Evolutionary conservation across 2,113 vertebrate genomes (phyloP).

Genomic region (Zeus faber): DNA sequence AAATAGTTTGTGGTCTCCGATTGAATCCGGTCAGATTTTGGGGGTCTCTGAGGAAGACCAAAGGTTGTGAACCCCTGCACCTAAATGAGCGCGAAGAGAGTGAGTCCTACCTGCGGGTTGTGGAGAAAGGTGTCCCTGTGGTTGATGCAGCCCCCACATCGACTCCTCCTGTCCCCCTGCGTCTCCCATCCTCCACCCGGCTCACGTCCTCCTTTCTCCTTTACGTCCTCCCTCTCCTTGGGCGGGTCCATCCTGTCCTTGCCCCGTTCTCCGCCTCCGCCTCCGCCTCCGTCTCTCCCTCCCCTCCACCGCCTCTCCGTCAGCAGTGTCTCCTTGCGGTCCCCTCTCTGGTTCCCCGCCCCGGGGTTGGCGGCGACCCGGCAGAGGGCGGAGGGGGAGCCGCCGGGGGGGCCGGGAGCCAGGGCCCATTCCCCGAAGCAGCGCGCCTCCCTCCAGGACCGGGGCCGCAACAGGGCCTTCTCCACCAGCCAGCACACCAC

Average conservation of each 20-base stretch:
- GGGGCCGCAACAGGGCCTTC: conserved; percentile 62
- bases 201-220: conserved; percentile 7
- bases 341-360: conserved; percentile 34
- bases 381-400: too few species aligned
- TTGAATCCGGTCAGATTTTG: too few species aligned
- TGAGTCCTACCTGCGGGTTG: conserved; percentile 77
- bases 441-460: conserved; percentile 70
- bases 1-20: too few species aligned
- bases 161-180: conserved; percentile 68
- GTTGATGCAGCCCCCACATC: conserved; percentile 82
- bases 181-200: conserved; percentile 35
- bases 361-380: conserved; percentile 4
- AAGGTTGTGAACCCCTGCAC: too few species aligned
- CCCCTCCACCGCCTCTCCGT: conserved; percentile 45
- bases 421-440: conserved; percentile 67
- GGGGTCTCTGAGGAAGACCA: too few species aligned
- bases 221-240: conserved; percentile 10
- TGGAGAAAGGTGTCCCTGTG: conserved; percentile 77
- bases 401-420: conserved; percentile 15
- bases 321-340: conserved; percentile 56
- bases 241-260: conserved; percentile 1
- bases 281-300: conserved; percentile 8
- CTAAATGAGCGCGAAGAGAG: too few species aligned
- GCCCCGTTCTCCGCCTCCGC: conserved; percentile 6
- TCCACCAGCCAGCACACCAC: conserved; percentile 76